phyloP scores from a whole-genome alignment of 2,797 vertebrate species.

The Delichon dasypus region DNA sequence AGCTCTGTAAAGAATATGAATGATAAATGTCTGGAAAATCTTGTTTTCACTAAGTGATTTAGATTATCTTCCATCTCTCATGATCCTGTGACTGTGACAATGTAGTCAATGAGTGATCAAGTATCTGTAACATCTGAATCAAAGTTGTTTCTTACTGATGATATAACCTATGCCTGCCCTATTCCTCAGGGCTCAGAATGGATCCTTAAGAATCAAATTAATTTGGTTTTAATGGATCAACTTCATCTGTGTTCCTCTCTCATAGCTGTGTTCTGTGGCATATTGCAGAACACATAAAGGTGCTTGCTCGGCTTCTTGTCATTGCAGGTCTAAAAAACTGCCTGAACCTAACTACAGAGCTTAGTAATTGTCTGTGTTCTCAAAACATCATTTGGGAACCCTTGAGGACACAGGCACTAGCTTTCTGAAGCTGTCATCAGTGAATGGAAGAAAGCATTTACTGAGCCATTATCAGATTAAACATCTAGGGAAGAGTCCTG shows the following conservation, averaged over 20 bases:
- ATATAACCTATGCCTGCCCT: neutral
- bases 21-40: neutral
- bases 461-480: neutral
- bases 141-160: neutral
- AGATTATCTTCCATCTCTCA: neutral
- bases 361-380: neutral
- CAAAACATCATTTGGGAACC: neutral
- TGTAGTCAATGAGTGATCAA: neutral
- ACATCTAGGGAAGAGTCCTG: neutral
- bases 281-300: neutral
- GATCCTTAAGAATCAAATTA: neutral
- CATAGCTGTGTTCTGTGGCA: neutral
- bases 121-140: neutral
- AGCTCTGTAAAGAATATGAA: neutral
- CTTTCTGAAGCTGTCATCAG: neutral
- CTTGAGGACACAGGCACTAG: neutral
- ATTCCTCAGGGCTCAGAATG: neutral
- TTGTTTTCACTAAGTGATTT: neutral
- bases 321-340: neutral
- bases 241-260: neutral
- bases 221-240: neutral
- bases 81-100: neutral
- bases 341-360: neutral
- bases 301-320: neutral
- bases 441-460: conserved; percentile 1